Percentiles rank a stretch among this genome's conserved stretches.
These are phyloP conservation scores for Lytechinus variegatus DNA, from an alignment of 35 echinoderm and acorn worm species.

Conservation along the genomic window DNA sequence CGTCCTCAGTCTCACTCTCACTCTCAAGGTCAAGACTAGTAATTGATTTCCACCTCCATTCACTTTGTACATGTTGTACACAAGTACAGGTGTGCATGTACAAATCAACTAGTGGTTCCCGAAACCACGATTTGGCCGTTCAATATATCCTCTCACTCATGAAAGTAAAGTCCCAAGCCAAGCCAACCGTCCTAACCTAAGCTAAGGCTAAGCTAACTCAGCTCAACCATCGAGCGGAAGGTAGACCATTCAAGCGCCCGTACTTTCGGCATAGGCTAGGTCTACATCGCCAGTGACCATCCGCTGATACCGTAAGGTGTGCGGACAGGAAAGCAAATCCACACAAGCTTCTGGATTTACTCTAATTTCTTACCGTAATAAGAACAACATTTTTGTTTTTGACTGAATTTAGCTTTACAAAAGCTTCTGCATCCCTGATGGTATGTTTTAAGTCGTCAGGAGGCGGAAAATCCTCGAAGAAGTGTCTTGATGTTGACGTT, in stretches of 20 bases:
- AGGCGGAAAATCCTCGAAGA: conserved; percentile 53
- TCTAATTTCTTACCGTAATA: conserved; percentile 37
- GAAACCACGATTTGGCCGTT: too few relatives aligned
- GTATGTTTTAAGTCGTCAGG: conserved; percentile 45
- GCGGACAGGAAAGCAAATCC: neutral
- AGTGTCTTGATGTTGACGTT: neutral
- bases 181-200: too few relatives aligned
- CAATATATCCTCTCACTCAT: too few relatives aligned
- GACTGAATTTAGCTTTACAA: conserved; percentile 25
- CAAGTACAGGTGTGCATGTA: too few relatives aligned
- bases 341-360: neutral
- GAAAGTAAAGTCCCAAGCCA: too few relatives aligned
- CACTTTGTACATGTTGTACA: too few relatives aligned
- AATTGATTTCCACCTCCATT: too few relatives aligned
- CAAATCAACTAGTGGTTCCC: too few relatives aligned
- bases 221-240: neutral
- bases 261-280: neutral
- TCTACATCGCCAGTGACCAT: neutral
- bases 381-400: conserved; percentile 40
- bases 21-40: too few relatives aligned
- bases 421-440: neutral
- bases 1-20: too few relatives aligned
- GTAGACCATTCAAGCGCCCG: neutral
- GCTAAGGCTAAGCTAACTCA: too few relatives aligned
- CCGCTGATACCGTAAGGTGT: neutral